phyloP scores from a whole-genome alignment of 23 tunicate genomes.

The Corella eumyota region DNA sequence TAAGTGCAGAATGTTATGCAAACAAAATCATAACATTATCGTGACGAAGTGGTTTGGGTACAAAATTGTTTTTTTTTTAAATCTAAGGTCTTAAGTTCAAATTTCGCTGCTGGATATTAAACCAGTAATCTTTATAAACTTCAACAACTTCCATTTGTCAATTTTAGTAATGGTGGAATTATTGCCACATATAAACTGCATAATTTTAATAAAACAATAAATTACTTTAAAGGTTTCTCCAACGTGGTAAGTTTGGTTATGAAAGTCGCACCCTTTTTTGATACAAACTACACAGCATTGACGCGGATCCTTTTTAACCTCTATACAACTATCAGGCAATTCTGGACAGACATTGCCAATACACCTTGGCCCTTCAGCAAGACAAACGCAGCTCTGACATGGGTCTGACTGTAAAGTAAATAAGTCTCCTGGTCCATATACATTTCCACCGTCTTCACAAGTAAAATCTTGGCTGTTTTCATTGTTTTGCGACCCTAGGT shows the following conservation, averaged over 20 bases:
- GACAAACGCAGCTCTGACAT: slow-evolving; percentile 21
- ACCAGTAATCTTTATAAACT: no score
- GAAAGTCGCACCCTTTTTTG: slow-evolving; percentile 30
- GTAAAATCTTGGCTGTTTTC: no score
- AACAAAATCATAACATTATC: no score
- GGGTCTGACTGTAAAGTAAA: slow-evolving; percentile 17
- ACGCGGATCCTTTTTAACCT: slow-evolving; percentile 9
- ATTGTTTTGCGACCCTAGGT: no score
- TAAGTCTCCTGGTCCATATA: slow-evolving; percentile 12
- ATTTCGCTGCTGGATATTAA: no score
- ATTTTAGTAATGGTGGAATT: no score
- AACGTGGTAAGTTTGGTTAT: slow-evolving; percentile 8
- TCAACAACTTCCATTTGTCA: no score
- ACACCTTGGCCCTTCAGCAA: slow-evolving; percentile 15
- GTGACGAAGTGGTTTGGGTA: no score
- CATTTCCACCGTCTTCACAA: slow-evolving; percentile 1
- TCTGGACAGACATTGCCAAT: slow-evolving; percentile 11
- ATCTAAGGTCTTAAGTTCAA: no score
- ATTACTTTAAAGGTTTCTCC: slow-evolving; percentile 23
- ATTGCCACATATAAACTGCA: no score
- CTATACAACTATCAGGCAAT: slow-evolving; percentile 39
- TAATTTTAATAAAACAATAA: background rate
- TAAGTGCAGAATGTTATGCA: no score
- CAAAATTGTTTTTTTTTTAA: no score
- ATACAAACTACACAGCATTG: slow-evolving; percentile 42